Percentiles rank a stretch among this genome's conserved stretches.
Evolutionary conservation across 2,113 vertebrate species (phyloP).

Genomic region (Stomatorhinus ivindoensis): DNA sequence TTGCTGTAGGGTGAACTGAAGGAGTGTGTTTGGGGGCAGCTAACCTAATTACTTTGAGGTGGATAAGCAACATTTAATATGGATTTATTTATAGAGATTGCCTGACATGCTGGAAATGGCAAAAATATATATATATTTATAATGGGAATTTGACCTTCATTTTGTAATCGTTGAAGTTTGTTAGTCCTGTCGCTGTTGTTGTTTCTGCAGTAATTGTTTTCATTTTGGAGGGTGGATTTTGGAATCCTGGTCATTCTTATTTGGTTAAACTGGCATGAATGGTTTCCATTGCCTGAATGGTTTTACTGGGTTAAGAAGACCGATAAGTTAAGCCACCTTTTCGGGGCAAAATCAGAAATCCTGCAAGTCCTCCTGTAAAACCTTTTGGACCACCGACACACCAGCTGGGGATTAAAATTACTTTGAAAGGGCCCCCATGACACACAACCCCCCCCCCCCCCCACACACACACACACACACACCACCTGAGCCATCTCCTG

Average conservation of each 20-base stretch:
- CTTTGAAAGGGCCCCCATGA: not conserved
- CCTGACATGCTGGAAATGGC: not conserved
- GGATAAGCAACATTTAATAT: conserved; percentile 4
- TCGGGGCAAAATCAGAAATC: not conserved
- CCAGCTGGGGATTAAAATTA: too few species aligned
- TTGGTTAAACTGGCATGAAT: not conserved
- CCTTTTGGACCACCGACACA: not conserved
- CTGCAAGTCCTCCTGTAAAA: not conserved
- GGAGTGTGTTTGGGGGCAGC: not conserved
- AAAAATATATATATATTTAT: not conserved
- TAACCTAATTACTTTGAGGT: not conserved
- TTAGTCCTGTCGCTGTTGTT: not conserved
- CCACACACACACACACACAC: too few species aligned
- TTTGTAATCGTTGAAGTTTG: not conserved
- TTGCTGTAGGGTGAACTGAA: not conserved
- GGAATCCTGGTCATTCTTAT: not conserved
- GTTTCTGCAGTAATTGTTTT: not conserved
- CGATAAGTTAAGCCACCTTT: too few species aligned
- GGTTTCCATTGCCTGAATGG: not conserved
- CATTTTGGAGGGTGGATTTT: not conserved
- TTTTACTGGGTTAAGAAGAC: not conserved
- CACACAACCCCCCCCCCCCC: not conserved
- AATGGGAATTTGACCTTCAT: not conserved
- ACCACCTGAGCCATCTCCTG: not conserved
- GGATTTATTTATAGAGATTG: not conserved